Evolutionary conservation across 1,140 invertebrate species (phyloP).

Genomic region (Penaeus indicus): DNA sequence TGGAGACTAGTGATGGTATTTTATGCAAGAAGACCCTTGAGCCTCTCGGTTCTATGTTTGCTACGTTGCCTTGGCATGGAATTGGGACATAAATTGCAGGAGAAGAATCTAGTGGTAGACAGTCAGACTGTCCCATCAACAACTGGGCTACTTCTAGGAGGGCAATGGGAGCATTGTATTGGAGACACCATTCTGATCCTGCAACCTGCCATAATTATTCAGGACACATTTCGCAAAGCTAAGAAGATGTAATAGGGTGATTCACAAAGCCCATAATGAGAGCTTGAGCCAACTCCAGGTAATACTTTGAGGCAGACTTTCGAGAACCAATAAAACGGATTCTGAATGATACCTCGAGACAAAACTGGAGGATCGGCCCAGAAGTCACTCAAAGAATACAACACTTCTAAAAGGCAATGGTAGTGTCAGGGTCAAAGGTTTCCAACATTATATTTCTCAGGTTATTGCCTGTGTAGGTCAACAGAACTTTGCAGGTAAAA

Average conservation of each 20-base stretch:
- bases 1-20: slow-evolving; percentile 97
- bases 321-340: slow-evolving; percentile 96
- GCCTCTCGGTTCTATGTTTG: slow-evolving; percentile 95
- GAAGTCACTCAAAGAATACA: slow-evolving; percentile 99
- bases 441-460: slow-evolving; percentile 99
- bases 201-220: slow-evolving; percentile 98
- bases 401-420: slow-evolving; percentile 99
- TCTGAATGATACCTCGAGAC: slow-evolving; percentile 98
- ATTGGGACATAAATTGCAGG: slow-evolving; percentile 95
- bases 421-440: slow-evolving; percentile 98
- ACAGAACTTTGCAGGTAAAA: slow-evolving; percentile 99
- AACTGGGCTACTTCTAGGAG: slow-evolving; percentile 98
- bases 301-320: slow-evolving; percentile 80
- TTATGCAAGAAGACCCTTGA: slow-evolving; percentile 97
- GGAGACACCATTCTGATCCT: slow-evolving; percentile 99
- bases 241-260: slow-evolving; percentile 99
- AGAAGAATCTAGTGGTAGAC: slow-evolving; percentile 96
- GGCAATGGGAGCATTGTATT: slow-evolving; percentile 98
- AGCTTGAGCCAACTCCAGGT: slow-evolving; percentile 98
- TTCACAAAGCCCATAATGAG: slow-evolving; percentile 99
- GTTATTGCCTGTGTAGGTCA: slow-evolving; percentile 99
- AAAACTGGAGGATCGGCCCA: slow-evolving; percentile 99
- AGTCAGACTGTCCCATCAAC: slow-evolving; percentile 99
- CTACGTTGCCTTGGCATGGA: slow-evolving; percentile 98
- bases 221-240: slow-evolving; percentile 97